These are phyloP conservation scores for Lasioglossum marginatum DNA, from an alignment of 2,888 invertebrate genomes.

Conservation along the genomic window DNA sequence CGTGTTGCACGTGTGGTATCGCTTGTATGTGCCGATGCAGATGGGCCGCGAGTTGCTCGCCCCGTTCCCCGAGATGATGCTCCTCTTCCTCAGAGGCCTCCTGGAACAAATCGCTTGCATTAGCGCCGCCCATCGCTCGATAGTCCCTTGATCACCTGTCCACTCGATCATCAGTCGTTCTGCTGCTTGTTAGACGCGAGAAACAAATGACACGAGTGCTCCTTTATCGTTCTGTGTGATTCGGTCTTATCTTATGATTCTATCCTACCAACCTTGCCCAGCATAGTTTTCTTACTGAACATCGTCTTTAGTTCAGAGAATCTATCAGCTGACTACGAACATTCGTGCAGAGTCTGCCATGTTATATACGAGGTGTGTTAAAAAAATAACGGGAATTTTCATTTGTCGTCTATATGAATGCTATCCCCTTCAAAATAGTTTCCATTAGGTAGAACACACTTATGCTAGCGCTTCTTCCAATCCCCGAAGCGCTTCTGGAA, in stretches of 20 bases:
- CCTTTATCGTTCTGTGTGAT: neutral
- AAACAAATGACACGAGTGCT: neutral
- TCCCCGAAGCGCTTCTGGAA: too few relatives aligned
- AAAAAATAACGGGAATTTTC: too few relatives aligned
- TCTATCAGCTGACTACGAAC: neutral
- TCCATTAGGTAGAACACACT: too few relatives aligned
- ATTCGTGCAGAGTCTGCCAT: neutral
- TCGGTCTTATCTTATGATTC: too few relatives aligned
- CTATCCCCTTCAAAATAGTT: too few relatives aligned
- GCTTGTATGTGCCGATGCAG: conserved; percentile 91
- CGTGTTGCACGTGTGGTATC: conserved; percentile 93
- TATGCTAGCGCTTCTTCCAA: too few relatives aligned
- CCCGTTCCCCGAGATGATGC: conserved; percentile 74
- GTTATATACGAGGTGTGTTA: too few relatives aligned
- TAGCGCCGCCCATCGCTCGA: conserved; percentile 41
- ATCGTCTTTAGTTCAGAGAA: neutral
- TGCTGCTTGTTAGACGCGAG: conserved; percentile 29
- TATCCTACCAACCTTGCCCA: neutral
- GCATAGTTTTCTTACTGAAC: neutral
- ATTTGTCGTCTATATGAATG: too few relatives aligned
- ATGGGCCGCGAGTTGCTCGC: conserved; percentile 82
- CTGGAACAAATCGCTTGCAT: conserved; percentile 73
- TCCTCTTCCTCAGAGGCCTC: conserved; percentile 77
- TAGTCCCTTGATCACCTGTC: conserved; percentile 25
- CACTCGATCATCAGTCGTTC: conserved; percentile 12